phyloP scores from a whole-genome alignment of 2,797 vertebrate genomes.

The Gambelia wislizenii region DNA sequence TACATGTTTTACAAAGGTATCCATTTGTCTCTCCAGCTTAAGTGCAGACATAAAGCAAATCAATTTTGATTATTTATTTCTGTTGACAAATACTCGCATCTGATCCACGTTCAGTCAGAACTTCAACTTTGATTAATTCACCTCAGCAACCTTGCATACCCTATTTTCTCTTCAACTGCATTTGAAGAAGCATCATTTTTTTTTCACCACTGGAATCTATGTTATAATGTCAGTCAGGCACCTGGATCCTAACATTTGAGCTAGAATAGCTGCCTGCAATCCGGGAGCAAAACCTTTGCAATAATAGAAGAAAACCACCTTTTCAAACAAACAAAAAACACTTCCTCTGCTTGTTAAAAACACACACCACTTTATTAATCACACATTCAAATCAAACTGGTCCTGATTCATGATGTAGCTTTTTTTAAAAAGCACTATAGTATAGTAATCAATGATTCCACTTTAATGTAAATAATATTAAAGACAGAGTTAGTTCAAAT shows the following conservation, averaged over 20 bases:
- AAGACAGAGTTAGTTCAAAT: not conserved
- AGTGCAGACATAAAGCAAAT: slow-evolving; percentile 10
- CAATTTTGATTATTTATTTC: not conserved
- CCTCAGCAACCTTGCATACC: not conserved
- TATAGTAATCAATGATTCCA: not conserved
- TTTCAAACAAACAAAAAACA: too few species aligned
- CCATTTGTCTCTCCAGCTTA: not conserved
- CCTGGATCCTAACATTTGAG: not conserved
- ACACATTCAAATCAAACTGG: not conserved
- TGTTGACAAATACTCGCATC: not conserved
- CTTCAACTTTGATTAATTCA: slow-evolving; percentile 15
- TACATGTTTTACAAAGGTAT: not conserved
- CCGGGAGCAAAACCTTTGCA: not conserved
- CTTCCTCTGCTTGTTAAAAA: not conserved
- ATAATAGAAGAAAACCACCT: not conserved
- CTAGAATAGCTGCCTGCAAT: not conserved
- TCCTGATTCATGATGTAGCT: not conserved
- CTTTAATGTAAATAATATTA: not conserved
- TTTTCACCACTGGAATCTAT: not conserved
- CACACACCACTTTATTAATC: not conserved
- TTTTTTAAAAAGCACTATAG: not conserved
- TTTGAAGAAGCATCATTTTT: not conserved
- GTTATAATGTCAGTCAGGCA: not conserved
- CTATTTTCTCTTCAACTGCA: not conserved
- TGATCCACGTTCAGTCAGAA: not conserved